phyloP scores from a whole-genome alignment of 2,888 invertebrate genomes.

The Ditylenchus weischeri region DNA sequence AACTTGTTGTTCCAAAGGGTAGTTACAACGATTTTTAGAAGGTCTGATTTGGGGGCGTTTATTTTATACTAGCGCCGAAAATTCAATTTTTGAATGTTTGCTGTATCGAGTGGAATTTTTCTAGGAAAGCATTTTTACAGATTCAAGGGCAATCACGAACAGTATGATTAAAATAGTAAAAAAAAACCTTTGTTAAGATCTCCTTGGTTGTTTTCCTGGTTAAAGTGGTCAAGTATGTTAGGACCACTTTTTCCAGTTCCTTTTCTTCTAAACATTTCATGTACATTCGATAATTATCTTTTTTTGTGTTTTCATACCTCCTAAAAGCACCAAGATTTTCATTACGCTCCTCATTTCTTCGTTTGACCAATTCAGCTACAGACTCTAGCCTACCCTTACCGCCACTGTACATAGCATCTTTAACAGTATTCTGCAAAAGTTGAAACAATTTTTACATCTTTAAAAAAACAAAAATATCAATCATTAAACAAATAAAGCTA shows the following conservation, averaged over 20 bases:
- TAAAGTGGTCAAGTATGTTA: slow-evolving; percentile 56
- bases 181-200: slow-evolving; percentile 47
- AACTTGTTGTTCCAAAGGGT: too few relatives aligned
- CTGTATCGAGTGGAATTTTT: too few relatives aligned
- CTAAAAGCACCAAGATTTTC: slow-evolving; percentile 54
- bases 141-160: too few relatives aligned
- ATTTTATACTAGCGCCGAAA: too few relatives aligned
- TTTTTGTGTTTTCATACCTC: background rate
- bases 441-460: background rate
- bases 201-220: slow-evolving; percentile 47
- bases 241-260: slow-evolving; percentile 56
- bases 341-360: slow-evolving; percentile 70
- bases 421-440: slow-evolving; percentile 23
- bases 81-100: too few relatives aligned
- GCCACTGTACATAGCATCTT: slow-evolving; percentile 86
- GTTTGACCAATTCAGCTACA: slow-evolving; percentile 79
- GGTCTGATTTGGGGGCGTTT: too few relatives aligned
- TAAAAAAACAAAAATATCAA: background rate
- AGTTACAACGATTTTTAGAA: too few relatives aligned
- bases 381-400: slow-evolving; percentile 87
- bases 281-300: too few relatives aligned
- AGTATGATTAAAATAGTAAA: too few relatives aligned
- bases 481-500: background rate
- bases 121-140: too few relatives aligned
- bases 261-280: slow-evolving; percentile 41